These are phyloP conservation scores for Saccostrea glomerata DNA, from an alignment of 1,140 invertebrate species.

Conservation along the genomic window DNA sequence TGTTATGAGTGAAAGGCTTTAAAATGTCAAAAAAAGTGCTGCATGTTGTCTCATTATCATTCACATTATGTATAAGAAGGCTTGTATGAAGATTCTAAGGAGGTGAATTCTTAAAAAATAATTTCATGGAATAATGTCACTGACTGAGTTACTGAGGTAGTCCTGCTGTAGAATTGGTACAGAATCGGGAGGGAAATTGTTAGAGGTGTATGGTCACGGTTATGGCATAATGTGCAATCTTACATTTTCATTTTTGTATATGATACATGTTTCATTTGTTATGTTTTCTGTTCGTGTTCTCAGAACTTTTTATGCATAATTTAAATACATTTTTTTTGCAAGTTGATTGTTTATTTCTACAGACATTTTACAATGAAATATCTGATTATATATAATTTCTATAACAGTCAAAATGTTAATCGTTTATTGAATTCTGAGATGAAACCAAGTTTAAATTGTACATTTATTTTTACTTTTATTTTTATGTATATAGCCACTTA, in stretches of 20 bases:
- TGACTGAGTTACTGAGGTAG: background rate
- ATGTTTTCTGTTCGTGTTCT: background rate
- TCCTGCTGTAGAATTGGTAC: background rate
- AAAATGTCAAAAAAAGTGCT: background rate
- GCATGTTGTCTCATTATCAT: background rate
- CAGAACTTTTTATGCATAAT: slow-evolving; percentile 2
- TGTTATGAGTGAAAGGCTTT: slow-evolving; percentile 1
- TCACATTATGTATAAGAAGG: background rate
- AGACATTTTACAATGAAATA: too few species aligned
- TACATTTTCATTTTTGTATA: background rate
- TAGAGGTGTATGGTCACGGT: background rate
- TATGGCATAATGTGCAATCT: slow-evolving; percentile 31
- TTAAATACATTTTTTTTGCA: background rate
- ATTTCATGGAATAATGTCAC: background rate
- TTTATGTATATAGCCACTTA: too few species aligned
- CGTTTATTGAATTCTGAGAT: too few species aligned
- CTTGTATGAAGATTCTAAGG: background rate
- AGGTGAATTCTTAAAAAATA: too few species aligned
- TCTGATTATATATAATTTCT: too few species aligned
- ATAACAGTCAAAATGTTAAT: too few species aligned
- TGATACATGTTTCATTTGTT: background rate
- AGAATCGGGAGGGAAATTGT: background rate
- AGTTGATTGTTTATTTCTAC: too few species aligned
- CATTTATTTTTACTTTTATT: too few species aligned
- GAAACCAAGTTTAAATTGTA: too few species aligned